A percentile compares a stretch with the other conserved stretches of the same genome.
phyloP scores from a whole-genome alignment of 2,888 invertebrate genomes.

The Drosophila aldrichi region DNA sequence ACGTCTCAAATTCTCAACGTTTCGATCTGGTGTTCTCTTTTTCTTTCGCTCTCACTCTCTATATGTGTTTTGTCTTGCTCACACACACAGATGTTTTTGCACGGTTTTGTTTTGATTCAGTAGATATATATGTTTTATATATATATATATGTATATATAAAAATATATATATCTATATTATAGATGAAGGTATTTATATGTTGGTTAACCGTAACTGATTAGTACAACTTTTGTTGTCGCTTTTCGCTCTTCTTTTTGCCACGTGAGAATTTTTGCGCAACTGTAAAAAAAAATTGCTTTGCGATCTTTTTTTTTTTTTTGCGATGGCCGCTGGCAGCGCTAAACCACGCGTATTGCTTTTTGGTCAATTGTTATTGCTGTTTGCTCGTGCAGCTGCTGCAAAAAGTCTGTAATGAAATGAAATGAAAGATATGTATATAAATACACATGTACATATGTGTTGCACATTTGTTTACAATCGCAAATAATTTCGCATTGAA shows the following conservation, averaged over 20 bases:
- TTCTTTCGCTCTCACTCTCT: not conserved
- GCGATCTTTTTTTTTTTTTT: slow-evolving; percentile 33
- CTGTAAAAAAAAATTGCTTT: slow-evolving; percentile 47
- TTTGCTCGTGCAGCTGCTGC: slow-evolving; percentile 42
- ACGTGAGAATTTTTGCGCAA: slow-evolving; percentile 61
- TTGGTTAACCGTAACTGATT: slow-evolving; percentile 28
- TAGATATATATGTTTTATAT: slow-evolving; percentile 9
- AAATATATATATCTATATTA: slow-evolving; percentile 12
- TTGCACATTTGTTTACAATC: slow-evolving; percentile 7
- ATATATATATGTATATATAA: slow-evolving; percentile 10
- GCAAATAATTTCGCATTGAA: slow-evolving; percentile 4
- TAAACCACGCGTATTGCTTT: slow-evolving; percentile 46
- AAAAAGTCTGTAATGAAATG: slow-evolving; percentile 47
- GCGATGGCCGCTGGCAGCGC: slow-evolving; percentile 62
- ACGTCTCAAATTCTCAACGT: slow-evolving; percentile 34
- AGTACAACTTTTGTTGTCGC: slow-evolving; percentile 10
- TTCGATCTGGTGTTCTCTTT: not conserved
- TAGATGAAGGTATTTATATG: slow-evolving; percentile 11
- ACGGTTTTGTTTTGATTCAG: slow-evolving; percentile 21
- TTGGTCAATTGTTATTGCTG: slow-evolving; percentile 21
- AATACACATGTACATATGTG: not conserved
- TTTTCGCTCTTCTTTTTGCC: slow-evolving; percentile 42
- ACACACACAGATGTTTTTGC: slow-evolving; percentile 3
- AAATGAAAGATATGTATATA: slow-evolving; percentile 21
- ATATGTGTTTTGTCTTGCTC: not conserved